Evolutionary conservation across 2,888 invertebrate species (phyloP), one percentile per base, ranked within the genome.

Genomic region (Drosophila glabriapex): DNA sequence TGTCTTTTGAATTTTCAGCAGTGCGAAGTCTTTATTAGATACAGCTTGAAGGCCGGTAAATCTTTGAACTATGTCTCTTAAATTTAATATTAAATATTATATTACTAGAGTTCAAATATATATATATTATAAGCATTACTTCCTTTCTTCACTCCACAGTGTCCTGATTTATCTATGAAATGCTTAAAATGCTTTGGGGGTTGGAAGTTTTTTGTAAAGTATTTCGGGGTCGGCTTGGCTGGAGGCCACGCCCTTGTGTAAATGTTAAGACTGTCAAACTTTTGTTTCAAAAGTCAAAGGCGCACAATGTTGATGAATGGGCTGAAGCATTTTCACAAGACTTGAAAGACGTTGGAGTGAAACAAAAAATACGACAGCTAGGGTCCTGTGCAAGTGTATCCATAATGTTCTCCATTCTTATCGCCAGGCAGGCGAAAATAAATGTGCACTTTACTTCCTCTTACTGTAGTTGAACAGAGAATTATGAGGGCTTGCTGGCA

Each of bases 271-370:
- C 87, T 85, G 83, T 79, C 83, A 87, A 85, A 85, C 73, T 85
- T 87, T 85, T 87, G 88, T 81, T 87, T 69, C 83, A 76, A 79
- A 85, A 85, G 85, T 87, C 85, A 87, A 85, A 87, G 88, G 75
- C 77, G 73, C 76, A 74, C 71, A 78, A 82, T 77, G 74, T 74
- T 85, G 85, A 85, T 85, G 85, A 85, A 85, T 85, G 85, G 73
- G 84, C 71, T 80, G 69, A 68, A 76, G 71, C 65, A 73, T 71
- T 73, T 68, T 75, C 54, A 70, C 63, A 56, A 73, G 69, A 54
- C 29, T 19, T 49, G 35, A 59, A 55, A 59, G 49, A 67, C 31
- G 33, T 49, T 29, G 46, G 52, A 33, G 22, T 41, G 28, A 37
- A 54, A 7, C 53, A 31, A 14, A 5, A 29, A 33, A 19, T 3